A percentile compares a stretch with the other conserved stretches of the same genome.
Evolutionary conservation across 2,888 invertebrate species (phyloP).

Genomic region (Ichneumoninae sp.): DNA sequence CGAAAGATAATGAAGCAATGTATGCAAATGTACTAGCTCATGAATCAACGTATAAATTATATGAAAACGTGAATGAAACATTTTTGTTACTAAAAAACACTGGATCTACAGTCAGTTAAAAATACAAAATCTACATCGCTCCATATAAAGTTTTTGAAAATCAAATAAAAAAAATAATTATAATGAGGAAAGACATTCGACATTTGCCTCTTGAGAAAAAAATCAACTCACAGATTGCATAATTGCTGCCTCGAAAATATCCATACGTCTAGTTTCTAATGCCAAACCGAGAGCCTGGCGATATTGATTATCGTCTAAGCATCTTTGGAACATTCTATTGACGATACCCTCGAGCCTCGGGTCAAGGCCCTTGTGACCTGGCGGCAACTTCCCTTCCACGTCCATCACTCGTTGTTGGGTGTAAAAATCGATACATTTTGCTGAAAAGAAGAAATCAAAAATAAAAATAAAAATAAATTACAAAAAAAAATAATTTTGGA

Average conservation of each 20-base stretch:
- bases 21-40: no score
- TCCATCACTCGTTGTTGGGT: conserved; percentile 93
- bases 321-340: conserved; percentile 98
- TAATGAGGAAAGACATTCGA: not conserved
- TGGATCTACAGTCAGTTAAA: no score
- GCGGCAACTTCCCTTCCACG: conserved; percentile 88
- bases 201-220: not conserved
- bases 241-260: conserved; percentile 97
- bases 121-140: no score
- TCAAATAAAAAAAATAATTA: not conserved
- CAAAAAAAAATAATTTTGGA: not conserved
- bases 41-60: no score
- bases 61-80: no score
- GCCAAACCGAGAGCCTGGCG: conserved; percentile 98
- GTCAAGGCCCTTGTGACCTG: conserved; percentile 90
- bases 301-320: conserved; percentile 97
- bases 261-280: conserved; percentile 98
- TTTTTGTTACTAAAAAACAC: no score
- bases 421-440: conserved; percentile 98
- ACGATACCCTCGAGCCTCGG: conserved; percentile 96
- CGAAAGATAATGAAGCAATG: not conserved
- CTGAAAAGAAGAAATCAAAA: conserved; percentile 84
- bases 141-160: no score
- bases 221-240: conserved; percentile 88
- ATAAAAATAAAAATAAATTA: not conserved